A percentile compares a stretch with the other conserved stretches of the same genome.
phyloP scores from a whole-genome alignment of 1,140 invertebrate genomes.

The Conus ventricosus region DNA sequence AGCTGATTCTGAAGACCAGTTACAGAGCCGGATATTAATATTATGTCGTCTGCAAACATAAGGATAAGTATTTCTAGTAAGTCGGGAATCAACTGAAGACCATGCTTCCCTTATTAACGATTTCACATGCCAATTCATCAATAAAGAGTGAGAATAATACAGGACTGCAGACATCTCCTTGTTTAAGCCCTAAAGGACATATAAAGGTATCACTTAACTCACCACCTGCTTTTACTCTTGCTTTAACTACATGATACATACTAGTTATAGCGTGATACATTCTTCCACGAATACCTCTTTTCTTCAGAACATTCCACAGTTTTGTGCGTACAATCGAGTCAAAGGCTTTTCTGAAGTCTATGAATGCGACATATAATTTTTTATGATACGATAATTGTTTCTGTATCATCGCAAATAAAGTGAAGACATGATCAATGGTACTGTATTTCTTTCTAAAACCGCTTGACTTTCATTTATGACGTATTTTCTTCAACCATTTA shows the following conservation, averaged over 20 bases:
- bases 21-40: too few species aligned
- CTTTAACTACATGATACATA: slow-evolving; percentile 3
- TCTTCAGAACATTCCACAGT: slow-evolving; percentile 8
- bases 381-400: too few species aligned
- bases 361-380: neutral
- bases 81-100: too few species aligned
- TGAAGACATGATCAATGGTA: too few species aligned
- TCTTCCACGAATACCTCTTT: neutral
- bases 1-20: too few species aligned
- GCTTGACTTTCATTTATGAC: too few species aligned
- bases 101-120: neutral
- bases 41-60: too few species aligned
- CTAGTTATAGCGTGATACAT: neutral
- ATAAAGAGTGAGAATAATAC: slow-evolving; percentile 7
- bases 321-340: slow-evolving; percentile 4
- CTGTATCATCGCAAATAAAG: too few species aligned
- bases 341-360: neutral
- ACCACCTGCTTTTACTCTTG: slow-evolving; percentile 9
- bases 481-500: too few species aligned
- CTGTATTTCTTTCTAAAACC: too few species aligned
- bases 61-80: too few species aligned
- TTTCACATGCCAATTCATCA: neutral
- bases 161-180: neutral
- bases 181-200: neutral
- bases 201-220: neutral